Evolutionary conservation across 2,113 vertebrate genomes (phyloP), one percentile per base, ranked within the genome.

Genomic region (Candoia aspera): DNA sequence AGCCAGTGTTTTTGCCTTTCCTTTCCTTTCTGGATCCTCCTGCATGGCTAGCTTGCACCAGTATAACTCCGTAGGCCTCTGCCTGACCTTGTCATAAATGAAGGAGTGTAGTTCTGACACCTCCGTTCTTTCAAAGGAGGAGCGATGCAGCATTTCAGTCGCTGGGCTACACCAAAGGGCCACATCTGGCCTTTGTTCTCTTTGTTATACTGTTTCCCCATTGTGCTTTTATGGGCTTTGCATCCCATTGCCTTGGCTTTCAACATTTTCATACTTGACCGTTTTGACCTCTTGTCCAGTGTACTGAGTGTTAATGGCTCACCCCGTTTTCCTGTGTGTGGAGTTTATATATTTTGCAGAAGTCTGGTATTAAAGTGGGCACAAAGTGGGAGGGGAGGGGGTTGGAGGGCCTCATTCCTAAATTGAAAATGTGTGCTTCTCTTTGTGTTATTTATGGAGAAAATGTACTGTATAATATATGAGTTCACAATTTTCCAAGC

Each of bases 241-340:
- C 95, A 94, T 95, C 94, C 58, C 94, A 84, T 90, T 49, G 95
- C 97, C 98, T 89, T 96, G 97, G 96, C 97, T 98, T 97, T 92
- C 64, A 57, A 88, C 73, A 95, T 95, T 94, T 96, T 92, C 91
- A 95, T 97, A 46, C 94, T 84, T 86, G 92, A 94, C 92, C 29
- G 59, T 92, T 94, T 91, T 91, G 42, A 58, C 88, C 90, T 89
- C 84, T 94, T 97, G 96, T 96, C 95, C 94, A 9, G 94, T 90
- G 94, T 96, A 29, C 86, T 4, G 0, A 89, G 94, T 26, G 54
- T 84, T 68, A 13, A 15, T 24, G 92, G 92, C 93, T 91, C 4
- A 15, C 96, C 96, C 87, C 0, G 23, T 13, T 84, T 92, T 0
- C 23, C 0, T 17, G 2, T 84, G 21, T 59, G 90, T 88, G 93